phyloP scores from a whole-genome alignment of 2,888 invertebrate species.

The Eubasilissa splendida region DNA sequence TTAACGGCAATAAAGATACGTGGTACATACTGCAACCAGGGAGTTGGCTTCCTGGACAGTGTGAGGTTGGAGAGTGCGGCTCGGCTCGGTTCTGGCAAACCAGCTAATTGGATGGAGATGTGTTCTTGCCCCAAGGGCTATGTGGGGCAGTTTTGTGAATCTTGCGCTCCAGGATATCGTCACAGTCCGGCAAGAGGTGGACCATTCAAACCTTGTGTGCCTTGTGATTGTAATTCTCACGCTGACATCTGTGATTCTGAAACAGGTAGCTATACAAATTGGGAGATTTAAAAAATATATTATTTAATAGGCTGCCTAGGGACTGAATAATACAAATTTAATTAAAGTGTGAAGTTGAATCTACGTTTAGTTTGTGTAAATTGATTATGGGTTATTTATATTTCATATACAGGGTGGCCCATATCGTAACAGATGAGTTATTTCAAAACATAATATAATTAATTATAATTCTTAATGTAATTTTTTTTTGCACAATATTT shows the following conservation, averaged over 20 bases:
- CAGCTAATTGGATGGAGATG: slow-evolving; percentile 95
- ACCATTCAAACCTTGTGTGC: slow-evolving; percentile 93
- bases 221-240: slow-evolving; percentile 97
- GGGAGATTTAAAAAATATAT: too few relatives aligned
- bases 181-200: slow-evolving; percentile 94
- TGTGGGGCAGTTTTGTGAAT: slow-evolving; percentile 97
- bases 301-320: too few relatives aligned
- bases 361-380: too few relatives aligned
- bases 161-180: slow-evolving; percentile 95
- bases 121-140: slow-evolving; percentile 92
- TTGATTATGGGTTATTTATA: too few relatives aligned
- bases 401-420: too few relatives aligned
- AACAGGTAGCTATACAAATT: slow-evolving; percentile 74
- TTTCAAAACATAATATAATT: too few relatives aligned
- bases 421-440: too few relatives aligned
- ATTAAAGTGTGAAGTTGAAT: too few relatives aligned
- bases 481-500: too few relatives aligned
- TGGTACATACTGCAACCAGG: slow-evolving; percentile 89
- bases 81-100: slow-evolving; percentile 80
- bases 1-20: slow-evolving; percentile 95
- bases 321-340: too few relatives aligned
- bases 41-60: slow-evolving; percentile 91
- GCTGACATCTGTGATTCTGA: slow-evolving; percentile 97
- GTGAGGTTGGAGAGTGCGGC: slow-evolving; percentile 92
- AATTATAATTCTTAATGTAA: too few relatives aligned